A percentile compares a stretch with the other conserved stretches of the same genome.
Evolutionary conservation across 23 tunicate species (phyloP).

Genomic region (Ciona savignyi): DNA sequence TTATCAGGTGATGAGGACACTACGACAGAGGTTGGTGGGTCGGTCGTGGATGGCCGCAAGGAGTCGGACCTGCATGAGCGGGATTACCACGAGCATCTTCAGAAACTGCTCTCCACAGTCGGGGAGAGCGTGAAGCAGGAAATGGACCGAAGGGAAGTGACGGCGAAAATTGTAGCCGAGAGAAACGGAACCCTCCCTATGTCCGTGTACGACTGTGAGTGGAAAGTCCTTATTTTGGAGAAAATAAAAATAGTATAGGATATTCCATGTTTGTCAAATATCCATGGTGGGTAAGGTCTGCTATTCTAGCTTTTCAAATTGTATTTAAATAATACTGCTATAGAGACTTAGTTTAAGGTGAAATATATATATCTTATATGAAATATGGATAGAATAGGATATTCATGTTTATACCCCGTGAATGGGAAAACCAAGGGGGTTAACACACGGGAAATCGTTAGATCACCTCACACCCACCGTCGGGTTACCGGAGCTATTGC

Average conservation of each 20-base stretch:
- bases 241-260: neutral
- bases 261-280: neutral
- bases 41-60: neutral
- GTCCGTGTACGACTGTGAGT: constrained; percentile 84
- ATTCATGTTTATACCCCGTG: no score
- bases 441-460: no score
- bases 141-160: constrained; percentile 52
- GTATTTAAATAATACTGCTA: no score
- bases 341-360: no score
- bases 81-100: constrained; percentile 63
- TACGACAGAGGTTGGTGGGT: constrained; percentile 11
- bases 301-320: no score
- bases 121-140: constrained; percentile 59
- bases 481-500: no score
- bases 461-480: no score
- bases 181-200: constrained; percentile 27
- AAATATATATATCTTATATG: no score
- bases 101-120: constrained; percentile 69
- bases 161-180: constrained; percentile 55
- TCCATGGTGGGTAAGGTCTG: no score
- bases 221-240: neutral
- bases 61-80: constrained; percentile 24
- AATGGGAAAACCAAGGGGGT: no score
- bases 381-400: no score
- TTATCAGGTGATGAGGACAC: constrained; percentile 59